These are phyloP conservation scores for Pangasius larnaudii DNA, from an alignment of 2,797 vertebrate genomes.

Conservation along the genomic window DNA sequence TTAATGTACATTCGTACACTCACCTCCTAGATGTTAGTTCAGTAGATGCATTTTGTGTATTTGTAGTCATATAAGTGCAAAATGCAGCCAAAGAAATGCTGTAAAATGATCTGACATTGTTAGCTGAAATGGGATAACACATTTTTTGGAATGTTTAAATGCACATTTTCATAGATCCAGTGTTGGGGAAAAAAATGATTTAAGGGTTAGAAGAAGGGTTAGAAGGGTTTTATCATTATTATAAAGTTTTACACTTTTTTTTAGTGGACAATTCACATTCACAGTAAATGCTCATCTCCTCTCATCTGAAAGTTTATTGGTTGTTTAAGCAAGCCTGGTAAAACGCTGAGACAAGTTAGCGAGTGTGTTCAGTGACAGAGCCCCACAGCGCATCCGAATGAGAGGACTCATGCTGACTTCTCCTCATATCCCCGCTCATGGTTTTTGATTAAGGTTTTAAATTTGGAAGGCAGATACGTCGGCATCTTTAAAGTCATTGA, in stretches of 20 bases:
- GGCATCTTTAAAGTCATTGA: constrained; percentile 54
- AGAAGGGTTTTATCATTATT: neutral
- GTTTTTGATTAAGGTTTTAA: constrained; percentile 60
- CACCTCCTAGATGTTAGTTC: neutral
- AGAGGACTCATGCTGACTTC: constrained; percentile 54
- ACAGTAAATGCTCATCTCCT: neutral
- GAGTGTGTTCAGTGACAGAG: constrained; percentile 43
- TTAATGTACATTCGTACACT: neutral
- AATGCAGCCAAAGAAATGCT: neutral
- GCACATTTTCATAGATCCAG: neutral
- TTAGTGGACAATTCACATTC: neutral
- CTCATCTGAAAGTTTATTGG: constrained; percentile 18
- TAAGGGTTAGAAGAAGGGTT: neutral
- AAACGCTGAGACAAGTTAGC: constrained; percentile 37
- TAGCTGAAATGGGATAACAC: too few relatives aligned
- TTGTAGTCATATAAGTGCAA: neutral
- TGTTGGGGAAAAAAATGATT: too few relatives aligned
- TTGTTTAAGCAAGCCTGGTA: constrained; percentile 2
- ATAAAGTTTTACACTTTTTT: constrained; percentile 5
- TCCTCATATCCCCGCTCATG: constrained; percentile 45
- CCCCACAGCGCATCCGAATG: constrained; percentile 41
- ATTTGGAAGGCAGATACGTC: constrained; percentile 57
- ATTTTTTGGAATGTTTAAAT: neutral
- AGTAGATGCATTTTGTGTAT: neutral
- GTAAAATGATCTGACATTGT: neutral